phyloP scores from a whole-genome alignment of 2,888 invertebrate species.

The Polyploca ridens region DNA sequence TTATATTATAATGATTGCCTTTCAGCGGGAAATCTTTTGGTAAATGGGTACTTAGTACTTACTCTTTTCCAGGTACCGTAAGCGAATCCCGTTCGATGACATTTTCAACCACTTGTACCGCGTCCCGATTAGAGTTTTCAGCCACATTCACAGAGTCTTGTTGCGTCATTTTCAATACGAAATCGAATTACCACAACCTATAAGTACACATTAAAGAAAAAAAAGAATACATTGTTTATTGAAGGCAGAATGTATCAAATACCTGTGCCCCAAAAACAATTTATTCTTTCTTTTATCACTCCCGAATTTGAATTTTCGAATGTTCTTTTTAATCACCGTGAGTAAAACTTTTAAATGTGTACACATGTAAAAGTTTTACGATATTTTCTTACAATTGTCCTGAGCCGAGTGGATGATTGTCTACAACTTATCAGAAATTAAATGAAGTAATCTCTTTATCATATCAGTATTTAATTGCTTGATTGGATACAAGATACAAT shows the following conservation, averaged over 20 bases:
- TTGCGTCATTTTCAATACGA: constrained; percentile 56
- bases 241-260: background rate
- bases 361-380: constrained; percentile 18
- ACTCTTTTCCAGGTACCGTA: constrained; percentile 29
- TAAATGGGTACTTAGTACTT: too few relatives aligned
- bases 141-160: constrained; percentile 64
- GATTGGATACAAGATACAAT: constrained; percentile 46
- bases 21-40: too few relatives aligned
- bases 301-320: constrained; percentile 15
- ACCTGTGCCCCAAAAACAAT: background rate
- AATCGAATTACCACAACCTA: constrained; percentile 18
- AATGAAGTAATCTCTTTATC: constrained; percentile 66
- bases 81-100: constrained; percentile 16
- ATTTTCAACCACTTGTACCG: constrained; percentile 38
- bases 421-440: constrained; percentile 59
- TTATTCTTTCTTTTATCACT: constrained; percentile 20
- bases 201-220: constrained; percentile 11
- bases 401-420: constrained; percentile 61
- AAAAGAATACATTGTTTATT: constrained; percentile 30
- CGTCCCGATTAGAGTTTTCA: constrained; percentile 37
- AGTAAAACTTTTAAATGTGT: too few relatives aligned
- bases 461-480: constrained; percentile 66
- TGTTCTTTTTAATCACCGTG: background rate
- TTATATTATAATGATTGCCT: too few relatives aligned
- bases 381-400: constrained; percentile 57